Base-by-base conservation (phyloP, 2,888 invertebrate species). In the Caenorhabditis sp. region DNA sequence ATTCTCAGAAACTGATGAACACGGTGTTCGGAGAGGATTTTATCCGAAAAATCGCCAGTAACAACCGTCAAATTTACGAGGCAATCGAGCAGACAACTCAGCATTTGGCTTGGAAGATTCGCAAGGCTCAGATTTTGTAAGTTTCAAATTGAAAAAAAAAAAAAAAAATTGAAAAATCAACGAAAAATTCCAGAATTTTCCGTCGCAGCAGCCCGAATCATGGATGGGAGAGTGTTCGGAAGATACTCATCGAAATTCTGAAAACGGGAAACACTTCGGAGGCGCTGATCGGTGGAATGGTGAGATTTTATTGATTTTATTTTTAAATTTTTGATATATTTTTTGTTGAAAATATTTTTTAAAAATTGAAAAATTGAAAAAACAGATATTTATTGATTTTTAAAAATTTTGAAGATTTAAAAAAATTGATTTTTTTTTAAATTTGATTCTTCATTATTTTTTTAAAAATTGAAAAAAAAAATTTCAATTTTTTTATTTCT, bases 201-300 rank as follows among this genome's bases (percentile, higher is more conserved):
- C 70, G 70, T n/a, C 50, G 61, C 4, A 61, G 61, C 8, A 37
- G 24, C 13, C 24, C 35, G 3, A 40, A 61, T 26, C 70, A 70
- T 22, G 28, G 40, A 1, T 70, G 70, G 70, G 18, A n/a, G 6
- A 70, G 70, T 53, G 70, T 70, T 18, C 70, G 70, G 15, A 37
- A 70, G 13, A 53, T 70, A 15, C 26, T 61, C 8, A 15, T 61
- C 20, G 51, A 53, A 1, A 51, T 70, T 40, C n/a, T 70, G 18
- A 18, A 32, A 1, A 15, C 32, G 24, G 26, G 22, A 18, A 37
- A 32, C 1, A 22, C n/a, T 11, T 3, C 22, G 9, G 37, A 35
- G 0, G 18, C 32, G 24, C 13, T 35, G 4, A 44, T 56, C 18
- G 56, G 50, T 26, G 69, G 69, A 69, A 69, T 69, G 58, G 69